Percentiles rank a stretch among this genome's conserved stretches.
phyloP scores from a whole-genome alignment of 37 sponge, comb jelly and placozoan genomes.

The Halisarca cf. caerulea region DNA sequence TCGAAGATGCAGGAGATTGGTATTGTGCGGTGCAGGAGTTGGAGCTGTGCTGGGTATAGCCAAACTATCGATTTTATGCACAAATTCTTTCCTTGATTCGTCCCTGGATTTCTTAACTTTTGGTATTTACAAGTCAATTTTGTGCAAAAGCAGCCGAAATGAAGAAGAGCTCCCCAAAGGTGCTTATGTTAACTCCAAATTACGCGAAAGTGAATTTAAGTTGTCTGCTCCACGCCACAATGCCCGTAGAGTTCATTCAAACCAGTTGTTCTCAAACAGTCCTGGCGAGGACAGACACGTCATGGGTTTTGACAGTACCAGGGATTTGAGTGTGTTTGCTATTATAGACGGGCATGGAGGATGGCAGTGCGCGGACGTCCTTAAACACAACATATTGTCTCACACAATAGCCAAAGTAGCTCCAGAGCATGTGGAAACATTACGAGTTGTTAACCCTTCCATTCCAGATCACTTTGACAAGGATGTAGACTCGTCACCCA shows the following conservation, averaged over 20 bases:
- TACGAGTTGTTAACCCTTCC: not conserved
- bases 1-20: not conserved
- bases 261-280: slow-evolving; percentile 69
- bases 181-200: not conserved
- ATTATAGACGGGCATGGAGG: slow-evolving; percentile 87
- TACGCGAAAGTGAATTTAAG: not conserved
- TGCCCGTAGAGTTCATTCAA: slow-evolving; percentile 26
- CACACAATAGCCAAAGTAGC: slow-evolving; percentile 11
- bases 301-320: slow-evolving; percentile 14
- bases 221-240: not conserved
- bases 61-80: not conserved
- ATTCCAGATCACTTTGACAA: not conserved
- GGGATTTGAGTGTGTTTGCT: slow-evolving; percentile 54
- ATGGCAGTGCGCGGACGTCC: slow-evolving; percentile 51
- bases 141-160: not conserved
- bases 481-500: not conserved
- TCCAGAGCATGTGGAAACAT: not conserved
- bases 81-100: not conserved
- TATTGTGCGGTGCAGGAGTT: not conserved
- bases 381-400: slow-evolving; percentile 60
- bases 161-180: not conserved
- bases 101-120: not conserved
- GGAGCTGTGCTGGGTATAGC: slow-evolving; percentile 4
- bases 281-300: slow-evolving; percentile 86
- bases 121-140: not conserved